phyloP scores from a whole-genome alignment of 2,113 vertebrate species.

The Propithecus coquereli region DNA sequence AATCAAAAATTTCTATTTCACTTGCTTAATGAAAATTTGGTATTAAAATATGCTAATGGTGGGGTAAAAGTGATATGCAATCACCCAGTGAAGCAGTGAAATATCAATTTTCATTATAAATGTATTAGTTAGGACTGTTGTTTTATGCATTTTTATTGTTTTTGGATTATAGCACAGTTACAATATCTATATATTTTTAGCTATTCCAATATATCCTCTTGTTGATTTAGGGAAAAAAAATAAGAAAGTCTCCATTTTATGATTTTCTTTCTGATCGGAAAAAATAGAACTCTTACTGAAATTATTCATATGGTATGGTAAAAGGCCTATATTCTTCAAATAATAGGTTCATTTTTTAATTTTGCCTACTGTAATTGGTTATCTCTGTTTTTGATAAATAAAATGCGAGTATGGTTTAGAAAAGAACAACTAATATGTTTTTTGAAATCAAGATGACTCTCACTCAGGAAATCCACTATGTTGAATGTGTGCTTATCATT shows the following conservation, averaged over 20 bases:
- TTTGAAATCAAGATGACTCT: constrained; percentile 46
- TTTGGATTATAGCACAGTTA: constrained; percentile 43
- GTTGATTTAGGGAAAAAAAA: not conserved
- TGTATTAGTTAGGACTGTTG: constrained; percentile 53
- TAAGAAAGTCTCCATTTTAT: not conserved
- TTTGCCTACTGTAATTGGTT: not conserved
- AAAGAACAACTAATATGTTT: not conserved
- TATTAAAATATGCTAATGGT: constrained; percentile 53
- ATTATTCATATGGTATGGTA: not conserved
- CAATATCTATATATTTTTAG: constrained; percentile 35
- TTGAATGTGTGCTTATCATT: not conserved
- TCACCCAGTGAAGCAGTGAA: constrained; percentile 25
- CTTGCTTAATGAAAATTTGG: constrained; percentile 45
- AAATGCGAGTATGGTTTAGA: not conserved
- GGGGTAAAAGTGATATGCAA: constrained; percentile 38
- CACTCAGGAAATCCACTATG: not conserved
- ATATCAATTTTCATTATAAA: constrained; percentile 15
- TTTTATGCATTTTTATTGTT: constrained; percentile 34
- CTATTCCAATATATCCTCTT: not conserved
- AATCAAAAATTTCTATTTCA: constrained; percentile 36
- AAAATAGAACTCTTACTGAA: not conserved
- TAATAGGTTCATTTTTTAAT: not conserved
- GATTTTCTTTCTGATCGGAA: not conserved
- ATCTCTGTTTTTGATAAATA: constrained; percentile 20
- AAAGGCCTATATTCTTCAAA: not conserved